Percentiles rank a stretch among this genome's conserved stretches.
phyloP scores from a whole-genome alignment of 2,797 vertebrate species.

The Astyanax mexicanus region DNA sequence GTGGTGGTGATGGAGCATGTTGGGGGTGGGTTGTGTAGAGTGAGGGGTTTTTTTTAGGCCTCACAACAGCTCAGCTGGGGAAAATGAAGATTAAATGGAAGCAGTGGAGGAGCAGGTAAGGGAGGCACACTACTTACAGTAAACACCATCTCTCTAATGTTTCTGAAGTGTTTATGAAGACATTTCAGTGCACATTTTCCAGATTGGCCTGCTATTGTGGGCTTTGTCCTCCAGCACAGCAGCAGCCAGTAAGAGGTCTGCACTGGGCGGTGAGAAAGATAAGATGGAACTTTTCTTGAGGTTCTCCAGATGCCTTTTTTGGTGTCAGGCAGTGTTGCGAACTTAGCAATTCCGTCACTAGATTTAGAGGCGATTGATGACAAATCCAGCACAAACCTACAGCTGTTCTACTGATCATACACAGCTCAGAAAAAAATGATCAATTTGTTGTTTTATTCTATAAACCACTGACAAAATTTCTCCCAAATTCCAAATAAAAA shows the following conservation, averaged over 20 bases:
- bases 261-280: background rate
- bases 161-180: slow-evolving; percentile 48
- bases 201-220: slow-evolving; percentile 45
- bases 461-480: too few species aligned
- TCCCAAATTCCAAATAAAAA: too few species aligned
- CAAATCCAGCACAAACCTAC: too few species aligned
- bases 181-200: slow-evolving; percentile 34
- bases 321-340: too few species aligned
- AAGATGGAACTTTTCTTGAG: background rate
- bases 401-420: too few species aligned
- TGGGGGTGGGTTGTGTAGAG: slow-evolving; percentile 9
- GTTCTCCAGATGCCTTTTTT: background rate
- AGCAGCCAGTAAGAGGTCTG: slow-evolving; percentile 7
- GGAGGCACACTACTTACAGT: slow-evolving; percentile 45
- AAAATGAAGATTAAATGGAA: slow-evolving; percentile 58
- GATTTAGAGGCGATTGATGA: too few species aligned
- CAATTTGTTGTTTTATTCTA: too few species aligned
- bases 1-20: slow-evolving; percentile 66
- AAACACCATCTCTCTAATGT: slow-evolving; percentile 47
- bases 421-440: too few species aligned
- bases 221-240: slow-evolving; percentile 24
- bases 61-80: slow-evolving; percentile 51
- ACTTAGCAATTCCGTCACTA: too few species aligned
- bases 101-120: slow-evolving; percentile 46
- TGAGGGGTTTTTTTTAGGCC: slow-evolving; percentile 35